phyloP scores from a whole-genome alignment of 2,797 vertebrate genomes.

The Sparus aurata region DNA sequence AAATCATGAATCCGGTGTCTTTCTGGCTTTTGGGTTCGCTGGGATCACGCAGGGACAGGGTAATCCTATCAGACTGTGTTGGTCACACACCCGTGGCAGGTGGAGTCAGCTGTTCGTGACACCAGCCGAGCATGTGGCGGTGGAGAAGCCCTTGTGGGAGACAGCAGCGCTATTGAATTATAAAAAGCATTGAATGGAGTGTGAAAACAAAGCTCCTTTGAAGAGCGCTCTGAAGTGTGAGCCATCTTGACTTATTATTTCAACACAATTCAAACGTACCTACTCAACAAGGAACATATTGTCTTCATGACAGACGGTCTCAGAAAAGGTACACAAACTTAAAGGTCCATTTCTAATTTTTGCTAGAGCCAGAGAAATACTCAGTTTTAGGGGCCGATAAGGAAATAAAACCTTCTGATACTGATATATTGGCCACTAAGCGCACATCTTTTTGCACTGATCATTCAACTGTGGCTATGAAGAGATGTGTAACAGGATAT shows the following conservation, averaged over 20 bases:
- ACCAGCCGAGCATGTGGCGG: constrained; percentile 10
- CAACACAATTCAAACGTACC: background rate
- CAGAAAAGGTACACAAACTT: background rate
- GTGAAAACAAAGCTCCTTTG: background rate
- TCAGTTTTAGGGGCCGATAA: too few species aligned
- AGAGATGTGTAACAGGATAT: too few species aligned
- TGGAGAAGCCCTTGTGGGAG: constrained; percentile 52
- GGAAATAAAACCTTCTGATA: too few species aligned
- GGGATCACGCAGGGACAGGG: background rate
- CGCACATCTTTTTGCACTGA: too few species aligned
- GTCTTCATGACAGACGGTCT: background rate
- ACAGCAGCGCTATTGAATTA: constrained; percentile 33
- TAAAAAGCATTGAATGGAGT: background rate
- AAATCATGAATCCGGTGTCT: constrained; percentile 18
- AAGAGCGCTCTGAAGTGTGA: background rate
- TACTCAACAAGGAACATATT: background rate
- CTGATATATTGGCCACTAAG: too few species aligned
- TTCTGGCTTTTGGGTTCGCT: background rate
- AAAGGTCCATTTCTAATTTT: background rate
- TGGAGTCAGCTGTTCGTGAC: constrained; percentile 69
- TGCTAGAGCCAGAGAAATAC: too few species aligned
- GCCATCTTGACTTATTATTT: background rate
- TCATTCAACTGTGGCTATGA: too few species aligned
- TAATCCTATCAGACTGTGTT: background rate
- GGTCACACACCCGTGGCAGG: constrained; percentile 53